Base-by-base conservation (phyloP, 1,140 invertebrate genomes). In the Laupala kohalensis region DNA sequence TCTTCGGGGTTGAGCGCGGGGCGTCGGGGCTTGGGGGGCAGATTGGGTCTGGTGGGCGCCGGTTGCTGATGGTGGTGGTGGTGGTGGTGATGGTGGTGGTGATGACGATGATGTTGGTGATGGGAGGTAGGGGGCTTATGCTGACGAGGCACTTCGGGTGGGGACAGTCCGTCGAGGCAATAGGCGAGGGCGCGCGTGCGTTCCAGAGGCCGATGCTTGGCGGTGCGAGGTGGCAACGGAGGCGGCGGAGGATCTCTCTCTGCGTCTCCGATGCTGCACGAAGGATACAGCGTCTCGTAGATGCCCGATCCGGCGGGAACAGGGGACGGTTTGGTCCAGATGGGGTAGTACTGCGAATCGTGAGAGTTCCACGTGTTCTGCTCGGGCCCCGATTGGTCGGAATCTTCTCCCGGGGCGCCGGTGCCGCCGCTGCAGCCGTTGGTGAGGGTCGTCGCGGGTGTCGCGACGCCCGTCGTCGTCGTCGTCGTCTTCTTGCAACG, bases 1-100 rank as follows among this genome's bases (percentile, higher is more conserved):
- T 90, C 90, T 81, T 92, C 89, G 4, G 85, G 85, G 73, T 82
- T 76, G 3, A 75, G 68, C 37, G 19, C 37, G 27, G 77, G 74
- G 69, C 75, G 75, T 64, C 77, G 74, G 25, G 76, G 72, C 76
- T 75, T 71, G 9, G 77, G 77, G 25, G 79, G 78, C 69, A 72
- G 24, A 72, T 68, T 67, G 75, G 75, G 71, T 53, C 62, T 74
- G 71, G 19, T 9, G 9, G 37, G 37, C 37, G 37, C 1, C 37
- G 37, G 37, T 27, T 26, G 64, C 25, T 28, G 30, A 23, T 71
- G 70, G 62, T 69, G 63, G 19, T n/a, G 25, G 15, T 25, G 68
- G 23, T 26, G 64, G 13, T 23, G n/a, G 30, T 64, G 25, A 29
- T 37, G 13, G 19, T 25, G n/a, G 15, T 29, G 13, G n/a, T 5